Conservation (phyloP, 1,140 invertebrate genomes). For the Brachionus plicatilis region DNA sequence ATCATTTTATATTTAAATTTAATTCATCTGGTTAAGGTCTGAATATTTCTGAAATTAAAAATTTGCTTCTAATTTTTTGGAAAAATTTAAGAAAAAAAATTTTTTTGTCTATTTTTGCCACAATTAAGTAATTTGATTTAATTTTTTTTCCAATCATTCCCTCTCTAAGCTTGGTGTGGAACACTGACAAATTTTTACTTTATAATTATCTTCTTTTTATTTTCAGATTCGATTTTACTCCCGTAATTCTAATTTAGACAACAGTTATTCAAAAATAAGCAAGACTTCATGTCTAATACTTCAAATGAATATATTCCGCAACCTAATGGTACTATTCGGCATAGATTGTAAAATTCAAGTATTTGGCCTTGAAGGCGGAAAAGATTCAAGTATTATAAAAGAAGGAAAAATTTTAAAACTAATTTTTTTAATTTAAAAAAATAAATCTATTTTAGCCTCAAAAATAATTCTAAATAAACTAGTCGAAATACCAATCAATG, state of each 20-base stretch:
- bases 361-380: slow-evolving; percentile 9
- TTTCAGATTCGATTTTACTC: slow-evolving; percentile 22
- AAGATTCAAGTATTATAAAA: slow-evolving; percentile 6
- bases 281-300: not conserved
- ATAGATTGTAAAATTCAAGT: slow-evolving; percentile 15
- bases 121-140: not conserved
- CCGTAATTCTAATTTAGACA: slow-evolving; percentile 25
- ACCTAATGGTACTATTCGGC: not conserved
- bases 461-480: slow-evolving; percentile 37
- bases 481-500: slow-evolving; percentile 23
- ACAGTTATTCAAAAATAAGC: slow-evolving; percentile 32
- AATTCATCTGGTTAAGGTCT: too few species aligned
- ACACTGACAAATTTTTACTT: too few species aligned
- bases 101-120: too few species aligned
- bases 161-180: too few species aligned
- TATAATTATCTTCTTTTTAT: too few species aligned
- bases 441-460: not conserved
- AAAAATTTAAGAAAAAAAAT: too few species aligned
- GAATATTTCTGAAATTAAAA: too few species aligned
- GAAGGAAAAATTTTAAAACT: not conserved
- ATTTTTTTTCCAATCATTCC: not conserved
- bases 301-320: slow-evolving; percentile 39
- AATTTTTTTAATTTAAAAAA: not conserved
- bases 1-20: too few species aligned
- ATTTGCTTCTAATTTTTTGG: too few species aligned